phyloP scores from a whole-genome alignment of 2,797 vertebrate genomes.

The Orientallactaga sibirica region DNA sequence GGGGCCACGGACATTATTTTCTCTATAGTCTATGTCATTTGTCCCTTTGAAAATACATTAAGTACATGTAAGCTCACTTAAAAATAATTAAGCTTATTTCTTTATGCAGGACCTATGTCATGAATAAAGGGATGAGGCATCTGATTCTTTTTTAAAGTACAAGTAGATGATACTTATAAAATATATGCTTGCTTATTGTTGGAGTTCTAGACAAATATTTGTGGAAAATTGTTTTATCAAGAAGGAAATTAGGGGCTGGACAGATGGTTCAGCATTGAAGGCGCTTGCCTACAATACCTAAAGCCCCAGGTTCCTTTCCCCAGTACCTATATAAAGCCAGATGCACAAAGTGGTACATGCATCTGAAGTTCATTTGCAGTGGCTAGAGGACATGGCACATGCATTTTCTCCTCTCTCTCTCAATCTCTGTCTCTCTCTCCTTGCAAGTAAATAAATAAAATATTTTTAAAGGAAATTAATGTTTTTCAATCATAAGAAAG shows the following conservation, averaged over 20 bases:
- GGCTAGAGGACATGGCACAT: no score
- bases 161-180: not conserved
- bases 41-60: not conserved
- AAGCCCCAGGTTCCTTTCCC: no score
- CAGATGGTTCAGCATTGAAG: no score
- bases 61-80: not conserved
- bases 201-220: not conserved
- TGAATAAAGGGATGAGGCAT: not conserved
- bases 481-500: constrained; percentile 2
- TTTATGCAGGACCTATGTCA: not conserved
- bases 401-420: no score
- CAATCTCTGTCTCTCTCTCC: no score
- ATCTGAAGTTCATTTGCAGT: no score
- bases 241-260: not conserved
- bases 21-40: not conserved
- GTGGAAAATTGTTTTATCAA: not conserved
- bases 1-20: not conserved
- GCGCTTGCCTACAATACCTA: no score
- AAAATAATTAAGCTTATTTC: not conserved
- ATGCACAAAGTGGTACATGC: no score
- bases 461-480: not conserved
- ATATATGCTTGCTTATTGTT: not conserved
- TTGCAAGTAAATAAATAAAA: no score
- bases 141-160: not conserved
- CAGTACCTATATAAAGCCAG: no score